phyloP scores from a whole-genome alignment of 2,113 vertebrate genomes.

The Raja brachyura region DNA sequence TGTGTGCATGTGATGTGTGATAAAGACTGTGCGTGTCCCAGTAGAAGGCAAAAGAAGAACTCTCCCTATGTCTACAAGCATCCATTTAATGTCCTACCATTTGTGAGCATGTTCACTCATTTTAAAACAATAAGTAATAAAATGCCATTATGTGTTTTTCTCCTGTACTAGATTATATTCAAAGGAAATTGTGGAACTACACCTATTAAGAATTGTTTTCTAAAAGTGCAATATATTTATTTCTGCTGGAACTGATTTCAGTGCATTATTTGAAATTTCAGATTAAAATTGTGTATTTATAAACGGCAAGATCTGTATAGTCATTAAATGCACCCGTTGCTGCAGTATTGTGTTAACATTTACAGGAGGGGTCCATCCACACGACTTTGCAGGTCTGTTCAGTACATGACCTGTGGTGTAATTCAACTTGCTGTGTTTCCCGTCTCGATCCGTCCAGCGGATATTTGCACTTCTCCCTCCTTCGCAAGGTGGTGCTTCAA shows the following conservation, averaged over 20 bases:
- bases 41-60: slow-evolving; percentile 45
- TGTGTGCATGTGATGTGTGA: background rate
- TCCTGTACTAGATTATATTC: slow-evolving; percentile 51
- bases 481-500: too few relatives aligned
- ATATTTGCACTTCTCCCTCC: too few relatives aligned
- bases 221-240: slow-evolving; percentile 99
- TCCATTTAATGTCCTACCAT: slow-evolving; percentile 52
- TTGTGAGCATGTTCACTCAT: slow-evolving; percentile 59
- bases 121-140: slow-evolving; percentile 17
- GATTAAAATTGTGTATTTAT: slow-evolving; percentile 77
- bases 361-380: too few relatives aligned
- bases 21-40: background rate
- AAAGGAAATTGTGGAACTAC: slow-evolving; percentile 57
- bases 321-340: background rate
- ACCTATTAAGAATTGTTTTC: slow-evolving; percentile 70
- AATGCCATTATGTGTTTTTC: slow-evolving; percentile 1
- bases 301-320: slow-evolving; percentile 59
- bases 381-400: too few relatives aligned
- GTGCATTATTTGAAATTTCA: slow-evolving; percentile 71
- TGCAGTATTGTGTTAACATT: too few relatives aligned
- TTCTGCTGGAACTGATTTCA: slow-evolving; percentile 87
- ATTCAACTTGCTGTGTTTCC: too few relatives aligned
- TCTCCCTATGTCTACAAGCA: slow-evolving; percentile 53
- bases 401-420: too few relatives aligned
- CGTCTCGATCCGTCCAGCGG: too few relatives aligned